Evolutionary conservation across 2,113 vertebrate species (phyloP).

Genomic region (Origma solitaria): DNA sequence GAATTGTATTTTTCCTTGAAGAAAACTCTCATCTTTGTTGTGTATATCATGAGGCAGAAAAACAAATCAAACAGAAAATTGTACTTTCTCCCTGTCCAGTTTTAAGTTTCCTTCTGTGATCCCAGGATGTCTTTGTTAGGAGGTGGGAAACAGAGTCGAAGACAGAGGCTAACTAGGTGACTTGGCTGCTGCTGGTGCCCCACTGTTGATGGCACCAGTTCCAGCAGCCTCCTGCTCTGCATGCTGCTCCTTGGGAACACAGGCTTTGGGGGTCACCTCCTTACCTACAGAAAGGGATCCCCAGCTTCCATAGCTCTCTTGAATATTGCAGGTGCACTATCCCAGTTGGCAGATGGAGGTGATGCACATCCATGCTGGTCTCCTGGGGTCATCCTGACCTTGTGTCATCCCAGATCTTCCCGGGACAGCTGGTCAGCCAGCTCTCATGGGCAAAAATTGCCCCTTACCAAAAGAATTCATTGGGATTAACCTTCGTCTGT

Average conservation of each 20-base stretch:
- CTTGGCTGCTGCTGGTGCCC: background rate
- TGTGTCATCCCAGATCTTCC: background rate
- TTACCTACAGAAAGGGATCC: background rate
- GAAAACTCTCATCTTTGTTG: accelerated
- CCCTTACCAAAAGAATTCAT: accelerated
- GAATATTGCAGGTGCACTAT: background rate
- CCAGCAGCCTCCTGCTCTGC: background rate
- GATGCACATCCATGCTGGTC: accelerated
- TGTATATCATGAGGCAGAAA: background rate
- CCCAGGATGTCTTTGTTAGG: background rate
- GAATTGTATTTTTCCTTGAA: background rate
- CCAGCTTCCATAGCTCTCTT: background rate
- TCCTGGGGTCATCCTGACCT: no score
- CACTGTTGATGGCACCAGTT: background rate
- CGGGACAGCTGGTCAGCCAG: background rate
- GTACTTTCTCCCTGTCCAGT: background rate
- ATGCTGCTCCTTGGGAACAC: background rate
- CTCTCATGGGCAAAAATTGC: background rate
- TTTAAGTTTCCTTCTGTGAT: background rate
- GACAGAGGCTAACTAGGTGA: background rate
- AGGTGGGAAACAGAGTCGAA: background rate
- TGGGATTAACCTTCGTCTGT: background rate
- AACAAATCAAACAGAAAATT: background rate
- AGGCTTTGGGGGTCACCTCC: accelerated
- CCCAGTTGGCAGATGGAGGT: background rate